Percentiles rank a stretch among this genome's conserved stretches.
Conservation (phyloP, 2,113 vertebrate genomes). For the Psilopsiagon aymara region DNA sequence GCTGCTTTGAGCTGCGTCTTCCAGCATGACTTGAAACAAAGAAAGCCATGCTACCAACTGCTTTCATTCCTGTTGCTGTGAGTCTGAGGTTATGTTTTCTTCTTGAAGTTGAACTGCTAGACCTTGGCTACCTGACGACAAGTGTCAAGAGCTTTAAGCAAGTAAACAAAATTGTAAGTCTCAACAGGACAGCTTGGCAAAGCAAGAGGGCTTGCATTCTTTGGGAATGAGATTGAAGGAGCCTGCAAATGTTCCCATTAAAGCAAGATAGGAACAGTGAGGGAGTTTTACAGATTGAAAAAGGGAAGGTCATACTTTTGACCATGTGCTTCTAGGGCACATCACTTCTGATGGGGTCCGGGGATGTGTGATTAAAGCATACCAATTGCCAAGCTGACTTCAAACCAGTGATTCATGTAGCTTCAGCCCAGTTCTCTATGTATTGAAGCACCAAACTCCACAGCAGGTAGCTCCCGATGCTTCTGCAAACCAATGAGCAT, state of each 20-base stretch:
- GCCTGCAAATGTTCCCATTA: neutral
- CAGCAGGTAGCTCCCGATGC: neutral
- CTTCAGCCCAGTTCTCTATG: neutral
- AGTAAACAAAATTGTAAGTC: neutral
- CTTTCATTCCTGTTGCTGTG: neutral
- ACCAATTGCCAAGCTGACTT: fast-evolving
- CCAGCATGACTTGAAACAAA: neutral
- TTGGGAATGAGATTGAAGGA: neutral
- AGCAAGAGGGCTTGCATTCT: neutral
- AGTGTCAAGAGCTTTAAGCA: neutral
- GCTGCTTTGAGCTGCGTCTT: neutral
- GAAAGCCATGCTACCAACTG: neutral
- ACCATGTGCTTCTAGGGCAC: neutral
- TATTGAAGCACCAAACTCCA: neutral
- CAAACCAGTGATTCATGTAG: neutral
- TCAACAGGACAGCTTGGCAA: neutral
- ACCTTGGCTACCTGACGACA: neutral
- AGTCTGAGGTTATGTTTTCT: neutral
- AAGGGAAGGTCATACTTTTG: neutral
- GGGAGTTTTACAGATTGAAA: neutral
- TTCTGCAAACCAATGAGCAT: neutral
- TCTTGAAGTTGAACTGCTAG: neutral
- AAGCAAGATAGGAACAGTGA: neutral
- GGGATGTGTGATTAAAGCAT: neutral
- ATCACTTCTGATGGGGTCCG: neutral